A percentile compares a stretch with the other conserved stretches of the same genome.
These are phyloP conservation scores for Hycleus cichorii DNA, from an alignment of 1,140 invertebrate species.

Conservation along the genomic window DNA sequence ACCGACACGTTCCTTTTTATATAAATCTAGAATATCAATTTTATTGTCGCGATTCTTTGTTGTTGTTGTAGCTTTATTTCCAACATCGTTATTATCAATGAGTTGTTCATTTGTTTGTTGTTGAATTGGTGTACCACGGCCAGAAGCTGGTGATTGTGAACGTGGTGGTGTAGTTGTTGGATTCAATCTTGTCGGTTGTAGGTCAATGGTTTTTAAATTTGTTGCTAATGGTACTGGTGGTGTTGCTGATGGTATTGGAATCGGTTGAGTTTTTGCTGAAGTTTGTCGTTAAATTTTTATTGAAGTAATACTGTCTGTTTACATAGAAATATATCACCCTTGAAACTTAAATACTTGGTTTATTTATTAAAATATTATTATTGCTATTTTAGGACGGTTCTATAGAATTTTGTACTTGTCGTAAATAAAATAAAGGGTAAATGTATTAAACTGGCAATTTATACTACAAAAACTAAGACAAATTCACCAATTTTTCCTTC, in stretches of 20 bases:
- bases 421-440: too few relatives aligned
- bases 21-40: conserved; percentile 51
- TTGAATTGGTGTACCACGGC: conserved; percentile 43
- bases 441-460: too few relatives aligned
- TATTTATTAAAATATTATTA: too few relatives aligned
- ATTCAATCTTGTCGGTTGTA: conserved; percentile 22
- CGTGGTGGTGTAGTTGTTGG: conserved; percentile 41
- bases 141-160: conserved; percentile 55
- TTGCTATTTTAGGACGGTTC: too few relatives aligned
- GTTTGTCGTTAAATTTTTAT: too few relatives aligned
- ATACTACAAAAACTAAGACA: too few relatives aligned
- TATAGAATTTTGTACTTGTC: too few relatives aligned
- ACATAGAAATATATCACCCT: neutral
- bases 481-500: too few relatives aligned
- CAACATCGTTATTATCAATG: neutral
- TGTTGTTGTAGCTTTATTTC: neutral
- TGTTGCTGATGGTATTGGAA: neutral
- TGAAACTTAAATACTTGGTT: too few relatives aligned
- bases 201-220: conserved; percentile 45
- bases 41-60: conserved; percentile 38
- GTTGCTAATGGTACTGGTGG: conserved; percentile 31
- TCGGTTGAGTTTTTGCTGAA: too few relatives aligned
- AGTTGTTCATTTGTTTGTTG: conserved; percentile 15
- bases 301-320: neutral
- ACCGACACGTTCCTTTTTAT: conserved; percentile 63